These are phyloP conservation scores for Peribatodes rhomboidaria DNA, from an alignment of 2,888 invertebrate species.

Conservation along the genomic window DNA sequence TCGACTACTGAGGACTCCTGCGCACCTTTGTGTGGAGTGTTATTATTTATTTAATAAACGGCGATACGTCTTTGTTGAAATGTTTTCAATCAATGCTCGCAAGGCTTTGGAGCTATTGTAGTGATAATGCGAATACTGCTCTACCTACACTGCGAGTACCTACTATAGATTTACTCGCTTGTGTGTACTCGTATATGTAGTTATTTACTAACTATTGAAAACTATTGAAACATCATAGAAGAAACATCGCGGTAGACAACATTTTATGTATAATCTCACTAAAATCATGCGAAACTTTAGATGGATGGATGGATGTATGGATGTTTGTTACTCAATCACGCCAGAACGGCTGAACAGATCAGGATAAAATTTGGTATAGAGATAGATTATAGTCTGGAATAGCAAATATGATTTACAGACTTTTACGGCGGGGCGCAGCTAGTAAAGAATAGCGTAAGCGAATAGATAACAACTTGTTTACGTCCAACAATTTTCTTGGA, in stretches of 20 bases:
- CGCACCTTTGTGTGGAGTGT: conserved; percentile 68
- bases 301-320: too few relatives aligned
- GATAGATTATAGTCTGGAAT: too few relatives aligned
- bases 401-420: too few relatives aligned
- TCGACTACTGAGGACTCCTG: conserved; percentile 72
- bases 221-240: too few relatives aligned
- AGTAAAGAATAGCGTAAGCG: not conserved
- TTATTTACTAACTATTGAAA: not conserved
- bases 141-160: conserved; percentile 12
- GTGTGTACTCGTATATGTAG: too few relatives aligned
- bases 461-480: not conserved
- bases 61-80: conserved; percentile 72
- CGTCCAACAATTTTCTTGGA: not conserved
- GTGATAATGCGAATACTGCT: conserved; percentile 24
- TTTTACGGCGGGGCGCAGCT: too few relatives aligned
- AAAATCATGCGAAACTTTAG: too few relatives aligned
- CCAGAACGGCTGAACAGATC: too few relatives aligned
- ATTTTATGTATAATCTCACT: too few relatives aligned
- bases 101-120: conserved; percentile 61
- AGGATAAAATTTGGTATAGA: too few relatives aligned
- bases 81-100: conserved; percentile 68
- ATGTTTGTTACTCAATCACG: too few relatives aligned
- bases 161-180: not conserved
- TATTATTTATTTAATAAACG: conserved; percentile 85
- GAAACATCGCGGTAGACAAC: too few relatives aligned